Evolutionary conservation across 2,797 vertebrate genomes (phyloP).

Genomic region (Enoplosus armatus): DNA sequence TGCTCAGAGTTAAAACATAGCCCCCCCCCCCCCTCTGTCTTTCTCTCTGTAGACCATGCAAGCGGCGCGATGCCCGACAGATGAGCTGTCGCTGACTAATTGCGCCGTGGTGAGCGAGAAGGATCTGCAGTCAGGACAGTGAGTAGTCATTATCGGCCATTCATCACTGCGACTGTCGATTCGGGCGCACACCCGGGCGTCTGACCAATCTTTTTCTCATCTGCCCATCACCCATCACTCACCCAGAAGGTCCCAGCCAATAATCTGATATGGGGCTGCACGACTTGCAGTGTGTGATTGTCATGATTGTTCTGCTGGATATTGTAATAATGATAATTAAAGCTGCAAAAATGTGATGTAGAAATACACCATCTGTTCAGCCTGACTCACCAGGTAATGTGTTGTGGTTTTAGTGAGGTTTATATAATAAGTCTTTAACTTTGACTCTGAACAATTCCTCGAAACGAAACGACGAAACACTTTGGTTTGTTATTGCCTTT

Average conservation of each 20-base stretch:
- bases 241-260: background rate
- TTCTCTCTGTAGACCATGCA: slow-evolving; percentile 88
- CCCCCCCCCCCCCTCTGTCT: background rate
- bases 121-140: slow-evolving; percentile 96
- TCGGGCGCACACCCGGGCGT: background rate
- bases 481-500: background rate
- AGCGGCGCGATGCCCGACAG: slow-evolving; percentile 95
- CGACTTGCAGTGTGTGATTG: background rate
- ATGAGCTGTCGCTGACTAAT: slow-evolving; percentile 95
- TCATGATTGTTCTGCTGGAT: background rate
- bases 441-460: background rate
- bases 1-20: background rate
- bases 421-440: background rate
- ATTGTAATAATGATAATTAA: background rate
- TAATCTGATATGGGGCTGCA: background rate
- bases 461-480: background rate
- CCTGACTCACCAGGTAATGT: background rate
- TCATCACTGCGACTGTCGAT: background rate
- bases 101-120: slow-evolving; percentile 97
- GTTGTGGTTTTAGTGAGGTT: background rate
- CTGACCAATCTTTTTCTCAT: background rate
- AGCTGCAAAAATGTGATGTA: background rate
- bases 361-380: background rate
- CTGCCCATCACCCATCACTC: background rate
- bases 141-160: slow-evolving; percentile 78